phyloP scores from a whole-genome alignment of 2,888 invertebrate species.

The Drosophila mulleri region DNA sequence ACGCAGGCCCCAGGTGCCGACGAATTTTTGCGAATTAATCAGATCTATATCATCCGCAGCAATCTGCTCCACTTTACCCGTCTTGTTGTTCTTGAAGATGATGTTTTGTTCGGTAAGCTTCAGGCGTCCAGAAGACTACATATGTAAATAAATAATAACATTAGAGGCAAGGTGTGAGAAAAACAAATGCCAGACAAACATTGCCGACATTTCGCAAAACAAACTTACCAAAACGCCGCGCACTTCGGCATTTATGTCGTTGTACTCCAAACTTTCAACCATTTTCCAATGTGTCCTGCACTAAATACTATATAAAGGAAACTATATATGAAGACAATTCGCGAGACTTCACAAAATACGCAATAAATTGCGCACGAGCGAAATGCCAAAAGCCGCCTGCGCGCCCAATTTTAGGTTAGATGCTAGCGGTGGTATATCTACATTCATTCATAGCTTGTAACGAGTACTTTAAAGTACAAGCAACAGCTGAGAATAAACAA shows the following conservation, averaged over 20 bases:
- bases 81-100: slow-evolving; percentile 97
- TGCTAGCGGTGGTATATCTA: slow-evolving; percentile 36
- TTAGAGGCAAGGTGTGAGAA: neutral
- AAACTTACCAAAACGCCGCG: slow-evolving; percentile 93
- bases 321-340: slow-evolving; percentile 40
- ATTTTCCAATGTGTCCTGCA: slow-evolving; percentile 50
- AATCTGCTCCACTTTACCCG: slow-evolving; percentile 98
- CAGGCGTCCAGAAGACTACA: slow-evolving; percentile 94
- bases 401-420: slow-evolving; percentile 75
- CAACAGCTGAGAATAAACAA: neutral
- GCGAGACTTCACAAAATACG: slow-evolving; percentile 13
- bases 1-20: slow-evolving; percentile 95
- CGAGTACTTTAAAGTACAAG: slow-evolving; percentile 28
- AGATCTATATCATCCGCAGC: slow-evolving; percentile 93
- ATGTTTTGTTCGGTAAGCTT: slow-evolving; percentile 96
- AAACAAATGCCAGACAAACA: slow-evolving; percentile 31
- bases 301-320: slow-evolving; percentile 22
- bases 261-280: slow-evolving; percentile 95
- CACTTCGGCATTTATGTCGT: slow-evolving; percentile 93
- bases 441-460: neutral
- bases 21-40: slow-evolving; percentile 96
- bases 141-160: neutral
- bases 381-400: slow-evolving; percentile 55
- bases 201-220: slow-evolving; percentile 18
- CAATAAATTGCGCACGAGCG: slow-evolving; percentile 37